A percentile compares a stretch with the other conserved stretches of the same genome.
Evolutionary conservation across 2,113 vertebrate genomes (phyloP).

Genomic region (Aythya baeri): DNA sequence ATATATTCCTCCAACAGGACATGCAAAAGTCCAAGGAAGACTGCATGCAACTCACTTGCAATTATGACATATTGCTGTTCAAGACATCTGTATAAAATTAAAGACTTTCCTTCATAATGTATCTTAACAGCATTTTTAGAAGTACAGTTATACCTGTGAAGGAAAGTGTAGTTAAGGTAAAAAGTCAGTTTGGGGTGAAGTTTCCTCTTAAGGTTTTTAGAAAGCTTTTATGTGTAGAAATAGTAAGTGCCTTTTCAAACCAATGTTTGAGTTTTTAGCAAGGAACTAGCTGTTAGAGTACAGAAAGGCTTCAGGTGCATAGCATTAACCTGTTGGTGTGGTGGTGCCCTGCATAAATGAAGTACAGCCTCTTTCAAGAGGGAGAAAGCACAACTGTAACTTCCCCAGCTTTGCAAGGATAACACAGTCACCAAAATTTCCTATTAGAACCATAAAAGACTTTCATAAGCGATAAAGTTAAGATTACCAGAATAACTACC

Average conservation of each 20-base stretch:
- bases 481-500: not conserved
- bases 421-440: not conserved
- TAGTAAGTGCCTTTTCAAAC: not conserved
- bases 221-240: not conserved
- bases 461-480: not conserved
- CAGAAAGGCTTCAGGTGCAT: not conserved
- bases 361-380: not conserved
- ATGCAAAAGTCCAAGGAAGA: not conserved
- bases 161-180: not conserved
- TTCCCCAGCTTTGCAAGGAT: not conserved
- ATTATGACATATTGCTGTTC: not conserved
- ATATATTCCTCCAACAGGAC: not conserved
- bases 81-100: not conserved
- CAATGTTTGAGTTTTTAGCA: fast-evolving
- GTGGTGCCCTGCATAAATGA: not conserved
- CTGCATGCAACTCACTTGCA: not conserved
- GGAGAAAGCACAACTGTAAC: not conserved
- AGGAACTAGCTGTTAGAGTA: not conserved
- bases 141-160: not conserved
- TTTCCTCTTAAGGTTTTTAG: not conserved
- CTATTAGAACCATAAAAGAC: not conserved
- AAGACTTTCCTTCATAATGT: not conserved
- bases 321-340: not conserved
- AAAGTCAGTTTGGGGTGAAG: not conserved
- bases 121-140: not conserved